Evolutionary conservation across 1,140 invertebrate genomes (phyloP), one percentile per base, ranked within the genome.

Genomic region (Drosophila takahashii): DNA sequence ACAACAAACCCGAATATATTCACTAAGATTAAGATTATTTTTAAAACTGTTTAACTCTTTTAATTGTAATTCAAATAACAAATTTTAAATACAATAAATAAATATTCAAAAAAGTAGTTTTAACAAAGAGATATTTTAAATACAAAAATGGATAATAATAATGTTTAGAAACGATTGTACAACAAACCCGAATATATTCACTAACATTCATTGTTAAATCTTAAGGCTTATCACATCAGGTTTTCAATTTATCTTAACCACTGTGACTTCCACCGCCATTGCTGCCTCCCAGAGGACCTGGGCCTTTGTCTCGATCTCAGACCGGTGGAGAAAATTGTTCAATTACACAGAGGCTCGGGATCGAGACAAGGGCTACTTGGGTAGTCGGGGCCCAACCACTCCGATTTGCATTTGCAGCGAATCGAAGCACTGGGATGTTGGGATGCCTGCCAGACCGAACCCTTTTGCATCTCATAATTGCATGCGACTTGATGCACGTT

Each of bases 321-420:
- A 64, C 65, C 62, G 75, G 79, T 61, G 83, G 50, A 87, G 75
- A 80, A 87, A 87, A 87, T 87, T 87, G 84, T 87, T 89, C 84
- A 87, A 87, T 87, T 89, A 87, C 84, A 74, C 79, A 89, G 69
- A 62, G 59, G 66, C 51, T 59, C 16, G 39, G 52, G 58, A 53
- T 50, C 27, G 47, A 50, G 47, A 50, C 65, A 61, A n/a, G 22
- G 62, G 79, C 37, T 45, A 72, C 39, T 64, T 61, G 48, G 45
- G 44, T 27, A 56, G 42, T 50, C 47, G 48, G 37, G 37, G 26
- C 5, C 56, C 36, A 56, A 44, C 59, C 27, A 73, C 67, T 6
- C 22, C 18, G 77, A 86, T 87, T 87, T 87, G 83, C 83, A 86
- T 86, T 86, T 72, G 77, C 73, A 67, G 79, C 83, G 81, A 87